A percentile compares a stretch with the other conserved stretches of the same genome.
Conservation (phyloP, 2,113 vertebrate species). For the Oenanthe melanoleuca region DNA sequence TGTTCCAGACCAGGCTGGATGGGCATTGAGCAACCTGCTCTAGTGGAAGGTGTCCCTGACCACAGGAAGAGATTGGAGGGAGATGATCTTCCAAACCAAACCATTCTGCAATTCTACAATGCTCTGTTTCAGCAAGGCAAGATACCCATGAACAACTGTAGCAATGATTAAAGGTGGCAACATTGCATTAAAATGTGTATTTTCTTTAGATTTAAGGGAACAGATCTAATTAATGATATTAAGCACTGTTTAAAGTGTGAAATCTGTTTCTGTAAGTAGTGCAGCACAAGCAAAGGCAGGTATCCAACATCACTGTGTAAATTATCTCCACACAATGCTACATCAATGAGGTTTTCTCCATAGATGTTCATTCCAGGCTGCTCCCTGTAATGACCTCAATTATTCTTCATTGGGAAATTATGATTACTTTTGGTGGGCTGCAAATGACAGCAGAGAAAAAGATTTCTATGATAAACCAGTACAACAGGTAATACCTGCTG, state of each 20-base stretch:
- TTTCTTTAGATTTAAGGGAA: conserved; percentile 18
- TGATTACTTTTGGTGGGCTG: conserved; percentile 63
- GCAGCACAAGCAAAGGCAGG: background rate
- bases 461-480: conserved; percentile 64
- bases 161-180: background rate
- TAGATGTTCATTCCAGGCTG: conserved; percentile 53
- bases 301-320: conserved; percentile 1
- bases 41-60: background rate
- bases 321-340: conserved; percentile 21
- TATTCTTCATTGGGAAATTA: conserved; percentile 73
- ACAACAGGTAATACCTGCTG: conserved; percentile 43
- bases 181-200: background rate
- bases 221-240: conserved; percentile 46
- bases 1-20: background rate
- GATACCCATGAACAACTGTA: background rate
- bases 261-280: background rate
- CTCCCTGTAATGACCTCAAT: conserved; percentile 72
- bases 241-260: background rate
- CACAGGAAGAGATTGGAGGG: background rate
- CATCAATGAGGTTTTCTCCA: conserved; percentile 59
- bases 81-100: background rate
- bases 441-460: conserved; percentile 51
- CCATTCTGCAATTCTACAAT: background rate
- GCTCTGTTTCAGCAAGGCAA: background rate
- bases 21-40: background rate